phyloP scores from a whole-genome alignment of 2,113 vertebrate genomes.

The Taurulus bubalis region DNA sequence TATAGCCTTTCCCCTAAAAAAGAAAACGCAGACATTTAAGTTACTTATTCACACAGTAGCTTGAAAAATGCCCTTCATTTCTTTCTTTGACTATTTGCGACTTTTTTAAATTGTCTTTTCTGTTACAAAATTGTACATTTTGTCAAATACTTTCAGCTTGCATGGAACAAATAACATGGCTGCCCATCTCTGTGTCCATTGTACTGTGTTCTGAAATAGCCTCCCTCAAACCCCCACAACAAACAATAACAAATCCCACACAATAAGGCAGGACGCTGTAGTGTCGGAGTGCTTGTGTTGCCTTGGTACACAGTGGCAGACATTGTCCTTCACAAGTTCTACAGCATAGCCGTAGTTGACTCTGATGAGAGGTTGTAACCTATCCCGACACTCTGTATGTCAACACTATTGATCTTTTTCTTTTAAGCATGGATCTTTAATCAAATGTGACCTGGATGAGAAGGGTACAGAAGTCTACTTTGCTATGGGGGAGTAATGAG shows the following conservation, averaged over 20 bases:
- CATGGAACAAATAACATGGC: constrained; percentile 35
- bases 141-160: constrained; percentile 9
- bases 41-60: constrained; percentile 28
- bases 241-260: constrained; percentile 76
- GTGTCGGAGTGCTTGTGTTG: constrained; percentile 70
- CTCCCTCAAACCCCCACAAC: constrained; percentile 51
- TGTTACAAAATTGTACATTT: constrained; percentile 1
- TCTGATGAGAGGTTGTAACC: constrained; percentile 58
- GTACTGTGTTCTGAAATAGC: constrained; percentile 43
- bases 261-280: constrained; percentile 54
- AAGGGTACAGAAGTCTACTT: constrained; percentile 49
- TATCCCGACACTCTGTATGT: constrained; percentile 50
- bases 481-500: constrained; percentile 43
- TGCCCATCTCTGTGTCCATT: constrained; percentile 18
- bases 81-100: constrained; percentile 7
- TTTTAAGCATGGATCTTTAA: constrained; percentile 69
- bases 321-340: constrained; percentile 62
- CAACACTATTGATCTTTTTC: constrained; percentile 67
- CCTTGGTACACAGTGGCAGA: constrained; percentile 58
- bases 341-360: constrained; percentile 38
- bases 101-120: not conserved
- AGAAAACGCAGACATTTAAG: constrained; percentile 4
- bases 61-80: constrained; percentile 6
- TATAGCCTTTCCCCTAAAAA: constrained; percentile 1
- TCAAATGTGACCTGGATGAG: constrained; percentile 61